phyloP scores from a whole-genome alignment of 37 sponge, comb jelly and placozoan genomes.

The Dysidea cf. avara region DNA sequence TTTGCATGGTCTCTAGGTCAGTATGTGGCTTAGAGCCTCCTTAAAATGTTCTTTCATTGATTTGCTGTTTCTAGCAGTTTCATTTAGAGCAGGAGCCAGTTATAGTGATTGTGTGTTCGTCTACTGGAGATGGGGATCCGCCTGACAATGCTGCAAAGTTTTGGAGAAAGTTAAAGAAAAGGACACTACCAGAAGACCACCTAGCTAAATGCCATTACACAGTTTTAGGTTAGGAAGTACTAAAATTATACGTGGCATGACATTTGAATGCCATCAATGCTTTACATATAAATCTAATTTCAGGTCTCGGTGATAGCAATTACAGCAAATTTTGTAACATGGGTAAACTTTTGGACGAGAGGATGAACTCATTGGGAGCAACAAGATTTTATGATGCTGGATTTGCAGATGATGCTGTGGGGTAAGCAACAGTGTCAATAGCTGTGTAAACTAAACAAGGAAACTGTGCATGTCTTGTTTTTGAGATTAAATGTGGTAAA shows the following conservation, averaged over 20 bases:
- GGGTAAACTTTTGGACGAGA: slow-evolving; percentile 79
- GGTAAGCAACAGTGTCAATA: slow-evolving; percentile 60
- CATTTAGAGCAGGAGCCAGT: slow-evolving; percentile 56
- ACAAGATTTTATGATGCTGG: slow-evolving; percentile 77
- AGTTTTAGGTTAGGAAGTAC: slow-evolving; percentile 65
- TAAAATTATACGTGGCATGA: too few relatives aligned
- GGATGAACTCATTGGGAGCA: slow-evolving; percentile 78
- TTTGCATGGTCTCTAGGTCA: background rate
- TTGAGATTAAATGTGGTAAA: too few relatives aligned
- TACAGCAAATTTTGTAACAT: slow-evolving; percentile 96
- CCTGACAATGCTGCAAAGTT: slow-evolving; percentile 88
- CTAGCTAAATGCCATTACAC: slow-evolving; percentile 58
- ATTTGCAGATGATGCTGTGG: slow-evolving; percentile 92
- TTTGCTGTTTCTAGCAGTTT: slow-evolving; percentile 53
- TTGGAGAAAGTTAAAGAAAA: slow-evolving; percentile 74
- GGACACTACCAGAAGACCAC: slow-evolving; percentile 51
- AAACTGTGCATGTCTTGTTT: too few relatives aligned
- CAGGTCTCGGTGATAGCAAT: slow-evolving; percentile 95
- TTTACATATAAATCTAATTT: too few relatives aligned
- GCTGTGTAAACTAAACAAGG: too few relatives aligned
- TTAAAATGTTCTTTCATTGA: background rate
- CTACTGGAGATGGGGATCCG: slow-evolving; percentile 98
- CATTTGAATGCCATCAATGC: too few relatives aligned
- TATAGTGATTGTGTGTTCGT: slow-evolving; percentile 89
- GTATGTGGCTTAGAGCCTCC: background rate